Evolutionary conservation across 1,140 invertebrate species (phyloP).

Genomic region (Pseudomyrmex sp.): DNA sequence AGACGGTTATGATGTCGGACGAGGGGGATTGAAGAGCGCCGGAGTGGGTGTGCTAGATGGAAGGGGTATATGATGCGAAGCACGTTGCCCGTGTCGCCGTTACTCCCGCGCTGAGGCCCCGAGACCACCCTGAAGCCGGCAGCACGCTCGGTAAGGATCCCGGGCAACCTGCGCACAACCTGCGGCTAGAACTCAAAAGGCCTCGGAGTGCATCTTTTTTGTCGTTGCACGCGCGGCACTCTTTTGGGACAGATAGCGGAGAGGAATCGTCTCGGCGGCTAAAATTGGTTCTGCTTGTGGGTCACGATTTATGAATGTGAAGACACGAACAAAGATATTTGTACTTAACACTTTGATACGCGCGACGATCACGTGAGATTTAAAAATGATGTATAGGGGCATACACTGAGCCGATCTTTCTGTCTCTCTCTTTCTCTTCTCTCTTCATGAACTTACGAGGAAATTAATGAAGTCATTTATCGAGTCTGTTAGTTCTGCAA

Average conservation of each 20-base stretch:
- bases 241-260: constrained; percentile 27
- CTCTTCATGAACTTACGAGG: not conserved
- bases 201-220: constrained; percentile 24
- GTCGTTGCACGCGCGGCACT: constrained; percentile 19
- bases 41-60: constrained; percentile 56
- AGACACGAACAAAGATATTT: constrained; percentile 42
- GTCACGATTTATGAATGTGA: constrained; percentile 34
- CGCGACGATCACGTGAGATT: not conserved
- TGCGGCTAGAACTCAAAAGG: constrained; percentile 55
- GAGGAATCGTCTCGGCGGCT: constrained; percentile 9
- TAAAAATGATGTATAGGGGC: not conserved
- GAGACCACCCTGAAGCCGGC: constrained; percentile 80
- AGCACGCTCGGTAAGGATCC: constrained; percentile 58
- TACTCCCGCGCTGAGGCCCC: constrained; percentile 71
- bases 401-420: not conserved
- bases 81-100: constrained; percentile 77
- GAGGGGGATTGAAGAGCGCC: constrained; percentile 58
- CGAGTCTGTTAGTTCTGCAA: too few species aligned
- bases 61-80: constrained; percentile 75
- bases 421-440: too few species aligned
- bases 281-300: constrained; percentile 35
- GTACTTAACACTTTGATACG: constrained; percentile 47
- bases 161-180: constrained; percentile 64
- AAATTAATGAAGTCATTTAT: constrained; percentile 28
- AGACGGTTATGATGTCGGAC: constrained; percentile 78